Percentiles rank a stretch among this genome's conserved stretches.
Conservation (phyloP, 2,113 vertebrate genomes). For the Corythaeola cristata region DNA sequence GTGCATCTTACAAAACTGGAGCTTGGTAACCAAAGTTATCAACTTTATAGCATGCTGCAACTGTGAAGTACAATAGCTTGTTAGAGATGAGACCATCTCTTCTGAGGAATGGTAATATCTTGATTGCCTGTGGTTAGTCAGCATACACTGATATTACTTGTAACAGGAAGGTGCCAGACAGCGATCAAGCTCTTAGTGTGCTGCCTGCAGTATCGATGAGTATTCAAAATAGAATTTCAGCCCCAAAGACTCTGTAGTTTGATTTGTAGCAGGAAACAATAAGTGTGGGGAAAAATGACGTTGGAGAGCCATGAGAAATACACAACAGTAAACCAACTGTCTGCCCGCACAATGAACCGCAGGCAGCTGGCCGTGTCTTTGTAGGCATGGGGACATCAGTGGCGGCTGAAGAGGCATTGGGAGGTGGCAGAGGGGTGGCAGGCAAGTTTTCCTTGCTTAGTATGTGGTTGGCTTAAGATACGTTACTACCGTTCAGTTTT, state of each 20-base stretch:
- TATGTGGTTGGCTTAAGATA: accelerated
- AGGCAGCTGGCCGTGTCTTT: background rate
- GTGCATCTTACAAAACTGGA: background rate
- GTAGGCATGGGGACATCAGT: background rate
- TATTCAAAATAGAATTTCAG: background rate
- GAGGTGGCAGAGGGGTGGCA: background rate
- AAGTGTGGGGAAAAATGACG: background rate
- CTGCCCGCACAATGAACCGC: accelerated
- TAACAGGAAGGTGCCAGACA: background rate
- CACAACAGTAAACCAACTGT: no score
- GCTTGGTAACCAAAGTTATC: background rate
- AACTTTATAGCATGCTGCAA: background rate
- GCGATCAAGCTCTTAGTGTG: background rate
- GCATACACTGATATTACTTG: accelerated
- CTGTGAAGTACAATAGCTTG: background rate
- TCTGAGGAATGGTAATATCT: background rate
- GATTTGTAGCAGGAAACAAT: background rate
- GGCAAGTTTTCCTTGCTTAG: background rate
- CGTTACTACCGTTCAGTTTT: background rate
- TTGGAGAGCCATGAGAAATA: background rate
- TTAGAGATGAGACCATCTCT: background rate
- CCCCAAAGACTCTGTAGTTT: background rate
- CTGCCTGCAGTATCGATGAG: background rate
- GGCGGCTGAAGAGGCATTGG: background rate
- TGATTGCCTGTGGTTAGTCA: background rate